Percentiles rank a stretch among this genome's conserved stretches.
Evolutionary conservation across 1,140 invertebrate species (phyloP).

Genomic region (Heterodera carotae): DNA sequence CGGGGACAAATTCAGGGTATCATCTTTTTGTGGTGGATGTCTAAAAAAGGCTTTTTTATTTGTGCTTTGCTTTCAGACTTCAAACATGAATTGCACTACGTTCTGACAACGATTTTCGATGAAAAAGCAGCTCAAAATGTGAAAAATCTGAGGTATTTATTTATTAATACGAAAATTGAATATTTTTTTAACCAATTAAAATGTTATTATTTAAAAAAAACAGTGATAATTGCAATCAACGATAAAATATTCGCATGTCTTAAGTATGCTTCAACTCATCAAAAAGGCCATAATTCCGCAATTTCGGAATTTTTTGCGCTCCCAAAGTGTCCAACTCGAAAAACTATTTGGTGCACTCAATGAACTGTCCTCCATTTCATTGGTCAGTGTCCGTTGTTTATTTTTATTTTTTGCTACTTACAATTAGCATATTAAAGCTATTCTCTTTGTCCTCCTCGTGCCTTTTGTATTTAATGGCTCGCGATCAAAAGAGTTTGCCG

Average conservation of each 20-base stretch:
- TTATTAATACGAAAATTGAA: not conserved
- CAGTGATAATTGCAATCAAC: no score
- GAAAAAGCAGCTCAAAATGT: constrained; percentile 35
- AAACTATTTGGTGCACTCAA: constrained; percentile 14
- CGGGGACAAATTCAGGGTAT: constrained; percentile 20
- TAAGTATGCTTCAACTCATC: constrained; percentile 16
- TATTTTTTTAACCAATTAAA: no score
- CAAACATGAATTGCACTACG: constrained; percentile 51
- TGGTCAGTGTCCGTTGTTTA: not conserved
- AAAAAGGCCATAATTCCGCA: constrained; percentile 13
- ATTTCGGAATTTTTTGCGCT: constrained; percentile 27
- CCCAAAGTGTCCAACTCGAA: not conserved
- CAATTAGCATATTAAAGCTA: not conserved
- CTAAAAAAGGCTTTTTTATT: not conserved
- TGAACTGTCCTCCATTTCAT: constrained; percentile 1
- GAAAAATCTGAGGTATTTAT: constrained; percentile 43
- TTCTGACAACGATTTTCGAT: constrained; percentile 43
- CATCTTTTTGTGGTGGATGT: no score
- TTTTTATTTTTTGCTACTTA: not conserved
- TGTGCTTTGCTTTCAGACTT: constrained; percentile 33
- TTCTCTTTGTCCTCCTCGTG: constrained; percentile 26
- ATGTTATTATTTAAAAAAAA: no score
- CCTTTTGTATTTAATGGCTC: constrained; percentile 34
- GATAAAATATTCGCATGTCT: not conserved
- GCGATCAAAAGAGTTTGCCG: constrained; percentile 30